phyloP scores from a whole-genome alignment of 2,888 invertebrate genomes.

The Monopis laevigella region DNA sequence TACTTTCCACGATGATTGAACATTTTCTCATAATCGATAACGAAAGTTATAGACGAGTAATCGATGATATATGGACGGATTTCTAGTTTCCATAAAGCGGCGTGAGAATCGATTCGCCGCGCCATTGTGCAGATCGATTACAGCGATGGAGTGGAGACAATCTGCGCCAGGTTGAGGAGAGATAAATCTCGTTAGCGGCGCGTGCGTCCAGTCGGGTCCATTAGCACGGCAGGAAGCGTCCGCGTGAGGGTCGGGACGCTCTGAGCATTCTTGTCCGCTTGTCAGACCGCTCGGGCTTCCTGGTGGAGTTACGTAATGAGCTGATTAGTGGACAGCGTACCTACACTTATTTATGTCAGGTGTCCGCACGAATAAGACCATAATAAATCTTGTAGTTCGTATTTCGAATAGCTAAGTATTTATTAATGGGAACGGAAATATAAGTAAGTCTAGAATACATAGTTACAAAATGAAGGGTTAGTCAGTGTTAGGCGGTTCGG shows the following conservation, averaged over 20 bases:
- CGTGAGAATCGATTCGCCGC: not conserved
- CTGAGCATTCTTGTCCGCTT: not conserved
- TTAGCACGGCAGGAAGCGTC: conserved; percentile 1
- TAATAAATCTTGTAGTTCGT: conserved; percentile 8
- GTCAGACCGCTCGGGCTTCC: not conserved
- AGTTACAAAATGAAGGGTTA: not conserved
- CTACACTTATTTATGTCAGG: conserved; percentile 6
- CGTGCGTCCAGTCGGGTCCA: not conserved
- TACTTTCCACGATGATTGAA: conserved; percentile 12
- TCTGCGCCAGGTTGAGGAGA: no score
- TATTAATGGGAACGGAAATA: not conserved
- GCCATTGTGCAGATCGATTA: not conserved
- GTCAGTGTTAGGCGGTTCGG: not conserved
- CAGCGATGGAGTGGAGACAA: not conserved
- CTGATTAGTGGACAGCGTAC: conserved; percentile 8
- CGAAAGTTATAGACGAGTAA: conserved; percentile 6
- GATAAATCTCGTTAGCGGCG: not conserved
- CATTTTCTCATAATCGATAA: conserved; percentile 10
- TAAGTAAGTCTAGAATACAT: not conserved
- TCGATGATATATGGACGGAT: conserved; percentile 1
- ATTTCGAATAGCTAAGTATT: not conserved
- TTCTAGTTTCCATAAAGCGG: not conserved
- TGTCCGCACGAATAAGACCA: conserved; percentile 1
- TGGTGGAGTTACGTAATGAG: conserved; percentile 9
- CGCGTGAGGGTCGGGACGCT: not conserved